Evolutionary conservation across 2,888 invertebrate genomes (phyloP), one percentile per base, ranked within the genome.

Genomic region (Orthonychiurus folsomi): DNA sequence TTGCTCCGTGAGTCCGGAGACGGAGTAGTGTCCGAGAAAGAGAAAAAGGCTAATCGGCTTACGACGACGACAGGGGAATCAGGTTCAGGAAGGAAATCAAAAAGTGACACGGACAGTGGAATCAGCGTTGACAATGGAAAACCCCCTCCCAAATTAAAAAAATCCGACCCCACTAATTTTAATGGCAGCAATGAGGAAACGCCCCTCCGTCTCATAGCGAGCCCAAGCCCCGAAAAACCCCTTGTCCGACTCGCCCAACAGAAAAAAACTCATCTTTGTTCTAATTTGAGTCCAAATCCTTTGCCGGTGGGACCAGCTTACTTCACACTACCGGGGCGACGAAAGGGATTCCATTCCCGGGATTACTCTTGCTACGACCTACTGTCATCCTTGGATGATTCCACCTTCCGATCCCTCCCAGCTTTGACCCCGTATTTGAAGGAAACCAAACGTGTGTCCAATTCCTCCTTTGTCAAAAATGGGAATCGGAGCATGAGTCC

Each of bases 381-480:
- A 9, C 24, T 21, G 9, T 12, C 52, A 23, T 52, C 52, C 9
- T 52, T 21, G 21, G 52, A 52, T 52, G 52, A 52, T 23, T 12
- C 52, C 20, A 23, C 9, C 52, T 20, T 23, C 9, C 52, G 52
- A 5, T 52, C 52, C 9, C 20, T 52, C 5, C 72, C 72, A 3
- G 69, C 70, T 3, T 58, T 73, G 50, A 70, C 72, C 23, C 72
- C 72, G 1, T 71, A 71, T 60, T 61, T 73, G 61, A 64, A 63
- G 59, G 68, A 72, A 54, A 69, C 72, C 18, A 68, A 69, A 37
- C 67, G 71, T 24, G 72, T 73, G 5, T 69, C 72, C 0, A 59
- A 66, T 52, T 71, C 71, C 2, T 50, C 62, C 1, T 73, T 73
- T 50, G n/a, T 60, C 1, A 24, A 20, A 28, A 56, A 56, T 27